phyloP scores from a whole-genome alignment of 1,140 invertebrate genomes.

The Magallana ariakensis region DNA sequence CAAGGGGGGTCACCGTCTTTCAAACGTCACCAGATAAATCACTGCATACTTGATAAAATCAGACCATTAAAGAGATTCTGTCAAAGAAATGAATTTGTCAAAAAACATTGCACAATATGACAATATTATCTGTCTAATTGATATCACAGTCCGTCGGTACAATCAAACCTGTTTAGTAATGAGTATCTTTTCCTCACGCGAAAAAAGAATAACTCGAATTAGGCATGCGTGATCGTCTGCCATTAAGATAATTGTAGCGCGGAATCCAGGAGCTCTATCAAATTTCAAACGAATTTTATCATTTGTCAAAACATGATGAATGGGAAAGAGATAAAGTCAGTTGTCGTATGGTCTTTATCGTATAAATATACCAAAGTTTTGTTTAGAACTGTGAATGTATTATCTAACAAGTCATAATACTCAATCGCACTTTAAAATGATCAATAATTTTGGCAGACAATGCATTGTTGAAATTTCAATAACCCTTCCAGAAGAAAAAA shows the following conservation, averaged over 20 bases:
- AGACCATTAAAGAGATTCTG: slow-evolving; percentile 51
- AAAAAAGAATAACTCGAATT: slow-evolving; percentile 39
- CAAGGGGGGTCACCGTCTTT: slow-evolving; percentile 13
- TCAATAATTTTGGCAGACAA: slow-evolving; percentile 29
- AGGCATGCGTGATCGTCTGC: slow-evolving; percentile 19
- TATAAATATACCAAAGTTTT: slow-evolving; percentile 33
- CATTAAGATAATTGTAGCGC: slow-evolving; percentile 30
- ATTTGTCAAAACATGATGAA: slow-evolving; percentile 37
- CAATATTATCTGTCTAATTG: slow-evolving; percentile 46
- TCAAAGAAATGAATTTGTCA: slow-evolving; percentile 46
- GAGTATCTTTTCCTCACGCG: slow-evolving; percentile 41
- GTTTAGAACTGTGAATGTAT: slow-evolving; percentile 28
- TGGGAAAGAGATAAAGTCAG: slow-evolving; percentile 30
- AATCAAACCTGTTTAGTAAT: slow-evolving; percentile 7
- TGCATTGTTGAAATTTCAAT: slow-evolving; percentile 25
- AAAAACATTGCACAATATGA: slow-evolving; percentile 44
- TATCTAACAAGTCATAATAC: slow-evolving; percentile 28
- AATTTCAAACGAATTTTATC: slow-evolving; percentile 41
- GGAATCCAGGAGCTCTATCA: slow-evolving; percentile 38
- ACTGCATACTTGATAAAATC: slow-evolving; percentile 47
- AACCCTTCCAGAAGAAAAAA: slow-evolving; percentile 2
- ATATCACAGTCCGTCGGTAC: slow-evolving; percentile 36
- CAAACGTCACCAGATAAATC: slow-evolving; percentile 53
- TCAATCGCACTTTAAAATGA: slow-evolving; percentile 23
- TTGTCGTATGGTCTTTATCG: slow-evolving; percentile 35